Evolutionary conservation across 2,888 invertebrate genomes (phyloP).

Genomic region (Drosophila dives): DNA sequence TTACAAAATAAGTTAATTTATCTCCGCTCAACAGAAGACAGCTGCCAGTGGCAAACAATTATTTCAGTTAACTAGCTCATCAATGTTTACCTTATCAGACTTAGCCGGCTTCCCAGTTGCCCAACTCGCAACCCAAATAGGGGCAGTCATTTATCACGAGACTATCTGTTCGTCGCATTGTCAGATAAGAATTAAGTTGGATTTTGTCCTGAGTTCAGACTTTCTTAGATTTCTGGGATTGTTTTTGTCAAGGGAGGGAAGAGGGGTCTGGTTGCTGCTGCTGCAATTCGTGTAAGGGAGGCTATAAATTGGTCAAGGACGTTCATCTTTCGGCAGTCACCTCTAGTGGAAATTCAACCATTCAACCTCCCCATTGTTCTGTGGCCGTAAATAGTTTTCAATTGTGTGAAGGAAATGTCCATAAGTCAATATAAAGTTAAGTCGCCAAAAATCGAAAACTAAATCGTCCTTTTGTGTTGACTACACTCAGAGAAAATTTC

Average conservation of each 20-base stretch:
- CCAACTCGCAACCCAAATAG: conserved; percentile 25
- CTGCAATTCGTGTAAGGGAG: background rate
- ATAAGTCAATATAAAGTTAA: conserved; percentile 72
- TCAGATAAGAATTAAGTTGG: conserved; percentile 39
- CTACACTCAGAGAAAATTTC: conserved; percentile 4
- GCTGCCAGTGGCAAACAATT: conserved; percentile 41
- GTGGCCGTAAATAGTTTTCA: conserved; percentile 62
- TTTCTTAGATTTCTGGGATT: conserved; percentile 4
- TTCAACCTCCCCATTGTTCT: background rate
- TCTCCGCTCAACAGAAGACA: conserved; percentile 4
- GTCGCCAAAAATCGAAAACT: conserved; percentile 40
- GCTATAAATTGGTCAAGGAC: conserved; percentile 47
- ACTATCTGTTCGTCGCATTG: conserved; percentile 14
- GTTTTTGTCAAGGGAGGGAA: too few relatives aligned
- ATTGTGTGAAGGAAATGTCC: conserved; percentile 52
- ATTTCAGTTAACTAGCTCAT: conserved; percentile 58
- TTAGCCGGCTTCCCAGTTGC: background rate
- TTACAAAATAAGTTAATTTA: conserved; percentile 28
- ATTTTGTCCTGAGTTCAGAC: conserved; percentile 37
- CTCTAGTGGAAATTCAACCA: background rate
- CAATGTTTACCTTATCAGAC: conserved; percentile 41
- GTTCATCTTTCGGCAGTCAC: conserved; percentile 20
- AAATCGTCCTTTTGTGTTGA: conserved; percentile 49
- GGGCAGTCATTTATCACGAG: conserved; percentile 32
- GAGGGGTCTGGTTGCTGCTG: background rate